Percentiles rank a stretch among this genome's conserved stretches.
Evolutionary conservation across 2,113 vertebrate genomes (phyloP).

Genomic region (Pionites leucogaster): DNA sequence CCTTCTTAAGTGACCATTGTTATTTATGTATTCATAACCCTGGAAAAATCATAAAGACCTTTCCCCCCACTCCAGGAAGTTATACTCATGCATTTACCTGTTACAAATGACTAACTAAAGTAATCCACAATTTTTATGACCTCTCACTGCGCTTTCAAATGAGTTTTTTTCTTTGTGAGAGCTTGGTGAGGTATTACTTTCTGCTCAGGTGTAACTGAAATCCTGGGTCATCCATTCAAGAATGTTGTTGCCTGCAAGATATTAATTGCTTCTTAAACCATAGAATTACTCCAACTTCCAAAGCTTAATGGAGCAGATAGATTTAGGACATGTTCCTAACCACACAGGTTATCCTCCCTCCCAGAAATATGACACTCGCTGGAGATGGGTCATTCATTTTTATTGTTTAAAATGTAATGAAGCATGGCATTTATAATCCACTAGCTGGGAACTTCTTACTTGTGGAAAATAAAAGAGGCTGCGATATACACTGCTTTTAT

Average conservation of each 20-base stretch:
- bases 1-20: slow-evolving; percentile 18
- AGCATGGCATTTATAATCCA: slow-evolving; percentile 74
- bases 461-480: slow-evolving; percentile 2
- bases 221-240: slow-evolving; percentile 45
- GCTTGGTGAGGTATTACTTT: slow-evolving; percentile 59
- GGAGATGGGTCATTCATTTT: slow-evolving; percentile 76
- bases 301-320: slow-evolving; percentile 82
- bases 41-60: slow-evolving; percentile 48
- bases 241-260: slow-evolving; percentile 44
- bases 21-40: slow-evolving; percentile 57
- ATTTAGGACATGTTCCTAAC: slow-evolving; percentile 63
- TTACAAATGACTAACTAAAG: slow-evolving; percentile 69
- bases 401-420: slow-evolving; percentile 75
- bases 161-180: not conserved
- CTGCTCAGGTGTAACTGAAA: slow-evolving; percentile 72
- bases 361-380: slow-evolving; percentile 79
- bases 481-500: not conserved
- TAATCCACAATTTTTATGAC: slow-evolving; percentile 62
- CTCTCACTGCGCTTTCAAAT: slow-evolving; percentile 57
- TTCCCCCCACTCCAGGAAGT: slow-evolving; percentile 52
- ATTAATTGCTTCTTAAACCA: slow-evolving; percentile 69
- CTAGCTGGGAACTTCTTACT: slow-evolving; percentile 44
- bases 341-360: slow-evolving; percentile 72
- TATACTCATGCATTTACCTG: slow-evolving; percentile 63
- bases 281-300: slow-evolving; percentile 62